A percentile compares a stretch with the other conserved stretches of the same genome.
Conservation (phyloP, 1,140 invertebrate species). For the Drosophila chauvacae region DNA sequence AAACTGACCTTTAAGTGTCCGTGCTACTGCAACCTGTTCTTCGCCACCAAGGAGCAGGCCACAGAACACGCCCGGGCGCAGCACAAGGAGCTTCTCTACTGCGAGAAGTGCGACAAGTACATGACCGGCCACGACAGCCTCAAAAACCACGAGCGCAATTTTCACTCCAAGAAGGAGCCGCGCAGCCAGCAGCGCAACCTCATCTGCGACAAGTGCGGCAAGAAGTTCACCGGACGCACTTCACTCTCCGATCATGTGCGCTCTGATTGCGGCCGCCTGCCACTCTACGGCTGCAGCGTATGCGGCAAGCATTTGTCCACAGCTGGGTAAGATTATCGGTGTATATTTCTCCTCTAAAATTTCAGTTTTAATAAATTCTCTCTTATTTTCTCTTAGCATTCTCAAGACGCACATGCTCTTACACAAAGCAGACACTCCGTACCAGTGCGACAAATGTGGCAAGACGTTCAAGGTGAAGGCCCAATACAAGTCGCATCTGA, state of each 20-base stretch:
- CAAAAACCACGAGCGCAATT: conserved; percentile 77
- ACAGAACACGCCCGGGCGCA: conserved; percentile 74
- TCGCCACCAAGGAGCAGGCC: conserved; percentile 81
- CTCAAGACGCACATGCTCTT: conserved; percentile 84
- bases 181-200: conserved; percentile 76
- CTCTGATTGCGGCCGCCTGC: conserved; percentile 80
- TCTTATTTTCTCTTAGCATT: conserved; percentile 43
- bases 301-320: conserved; percentile 84
- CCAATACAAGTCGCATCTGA: conserved; percentile 90
- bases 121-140: conserved; percentile 84
- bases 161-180: conserved; percentile 70
- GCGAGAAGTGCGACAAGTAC: conserved; percentile 84
- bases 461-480: conserved; percentile 85
- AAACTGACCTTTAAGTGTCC: conserved; percentile 80
- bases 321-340: conserved; percentile 37
- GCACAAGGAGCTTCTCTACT: conserved; percentile 83
- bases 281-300: conserved; percentile 77
- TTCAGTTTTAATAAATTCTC: neutral
- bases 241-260: conserved; percentile 83
- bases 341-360: neutral
- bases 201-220: conserved; percentile 85
- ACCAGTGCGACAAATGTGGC: conserved; percentile 84
- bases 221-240: conserved; percentile 82
- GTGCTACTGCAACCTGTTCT: conserved; percentile 82
- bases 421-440: conserved; percentile 79